Base-by-base conservation (phyloP, 1,140 invertebrate species). In the Dysdera silvatica region DNA sequence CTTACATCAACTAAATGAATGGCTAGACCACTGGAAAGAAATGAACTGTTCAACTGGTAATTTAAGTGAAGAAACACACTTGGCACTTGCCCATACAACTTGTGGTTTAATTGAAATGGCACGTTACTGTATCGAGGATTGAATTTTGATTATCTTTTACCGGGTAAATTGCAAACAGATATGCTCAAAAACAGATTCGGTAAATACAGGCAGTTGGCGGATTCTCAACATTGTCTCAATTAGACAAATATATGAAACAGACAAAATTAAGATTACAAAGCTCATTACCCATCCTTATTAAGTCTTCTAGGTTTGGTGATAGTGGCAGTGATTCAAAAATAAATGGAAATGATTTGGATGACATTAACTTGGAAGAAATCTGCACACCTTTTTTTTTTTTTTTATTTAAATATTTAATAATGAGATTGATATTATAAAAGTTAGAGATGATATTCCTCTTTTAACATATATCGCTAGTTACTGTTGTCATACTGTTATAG, bases 101-200 rank as follows among this genome's bases (percentile, higher is more conserved):
- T 29, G 63, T 55, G 60, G 40, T 18, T 53, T 68, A 6, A 49
- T 67, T 29, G 55, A 61, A 61, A 26, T 55, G 28, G 26, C 29
- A n/a, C 14, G 0, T 12, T 59, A 65, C 52, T 65, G 62, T n/a
- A n/a, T 31, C 8, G 24, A 41, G 31, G 45, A 28, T 40, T 65
- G 14, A 40, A 51, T 12, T 41, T 59, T 12, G 2, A 48, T 6
- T 65, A 52, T 35, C 23, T 65, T 20, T 23, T 67, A 33, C 40
- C 65, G 61, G 61, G 57, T 4, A 65, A 67, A 47, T 51, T 56
- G 20, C 54, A 67, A 61, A 65, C 58, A 32, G 62, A 65, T 61
- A 14, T 28, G 20, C 32, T 68, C 48, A 53, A 66, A 40, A 14
- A 20, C 4, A 37, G 16, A 14, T 66, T 68, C 58, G 61, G 47